A percentile compares a stretch with the other conserved stretches of the same genome.
Conservation (phyloP, 1,140 invertebrate genomes). For the Tetranychus urticae region DNA sequence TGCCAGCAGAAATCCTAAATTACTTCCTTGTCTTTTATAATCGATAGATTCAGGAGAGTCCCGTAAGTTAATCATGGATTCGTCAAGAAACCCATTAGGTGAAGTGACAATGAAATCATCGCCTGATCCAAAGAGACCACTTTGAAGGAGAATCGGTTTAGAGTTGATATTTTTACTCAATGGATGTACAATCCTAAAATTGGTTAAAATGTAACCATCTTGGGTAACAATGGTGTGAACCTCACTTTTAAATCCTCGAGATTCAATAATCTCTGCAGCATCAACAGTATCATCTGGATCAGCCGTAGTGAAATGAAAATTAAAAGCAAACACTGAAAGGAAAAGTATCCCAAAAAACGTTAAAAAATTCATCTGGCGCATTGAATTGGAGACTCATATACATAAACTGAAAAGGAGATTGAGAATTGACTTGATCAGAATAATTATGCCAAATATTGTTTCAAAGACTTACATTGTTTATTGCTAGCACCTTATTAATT, state of each 20-base stretch:
- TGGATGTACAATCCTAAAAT: conserved; percentile 8
- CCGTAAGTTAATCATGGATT: neutral
- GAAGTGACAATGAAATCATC: neutral
- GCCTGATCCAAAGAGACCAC: conserved; percentile 47
- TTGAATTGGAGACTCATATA: no score
- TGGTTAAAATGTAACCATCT: conserved; percentile 6
- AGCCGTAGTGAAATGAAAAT: no score
- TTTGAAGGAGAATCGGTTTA: conserved; percentile 35
- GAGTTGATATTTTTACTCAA: no score
- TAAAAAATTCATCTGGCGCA: no score
- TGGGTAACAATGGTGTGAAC: conserved; percentile 4
- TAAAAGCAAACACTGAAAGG: no score
- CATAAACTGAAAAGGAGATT: no score
- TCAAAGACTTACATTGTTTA: no score
- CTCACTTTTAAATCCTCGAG: conserved; percentile 6
- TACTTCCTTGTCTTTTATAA: neutral
- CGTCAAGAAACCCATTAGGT: neutral
- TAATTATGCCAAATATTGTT: no score
- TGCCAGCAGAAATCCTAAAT: neutral
- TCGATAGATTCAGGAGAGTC: neutral
- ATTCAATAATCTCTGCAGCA: conserved; percentile 3
- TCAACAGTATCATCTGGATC: neutral
- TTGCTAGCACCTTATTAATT: no score
- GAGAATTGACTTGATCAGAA: no score
- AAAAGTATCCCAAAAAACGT: no score